Percentiles rank a stretch among this genome's conserved stretches.
phyloP scores from a whole-genome alignment of 2,797 vertebrate genomes.

The Helicolenus hilgendorfi region DNA sequence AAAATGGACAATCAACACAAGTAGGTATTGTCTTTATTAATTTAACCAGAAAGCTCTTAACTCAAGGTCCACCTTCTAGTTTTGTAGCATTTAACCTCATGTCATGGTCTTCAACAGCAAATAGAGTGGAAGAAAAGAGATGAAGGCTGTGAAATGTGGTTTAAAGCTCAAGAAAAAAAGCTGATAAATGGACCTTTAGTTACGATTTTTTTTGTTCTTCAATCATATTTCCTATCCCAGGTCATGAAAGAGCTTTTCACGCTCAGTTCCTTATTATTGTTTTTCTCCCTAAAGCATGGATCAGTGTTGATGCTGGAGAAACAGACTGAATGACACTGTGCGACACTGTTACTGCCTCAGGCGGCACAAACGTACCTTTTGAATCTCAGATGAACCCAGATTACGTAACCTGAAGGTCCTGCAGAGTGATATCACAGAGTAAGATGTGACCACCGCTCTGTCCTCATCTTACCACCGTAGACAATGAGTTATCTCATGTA shows the following conservation, averaged over 20 bases:
- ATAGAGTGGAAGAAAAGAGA: neutral
- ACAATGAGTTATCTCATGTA: constrained; percentile 37
- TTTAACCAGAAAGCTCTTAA: neutral
- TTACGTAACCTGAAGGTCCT: constrained; percentile 37
- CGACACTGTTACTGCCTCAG: neutral
- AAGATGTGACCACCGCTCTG: constrained; percentile 17
- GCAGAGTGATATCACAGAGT: constrained; percentile 13
- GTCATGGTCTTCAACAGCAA: neutral
- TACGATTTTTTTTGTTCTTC: neutral
- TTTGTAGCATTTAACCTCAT: neutral
- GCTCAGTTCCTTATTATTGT: neutral
- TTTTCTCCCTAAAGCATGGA: neutral
- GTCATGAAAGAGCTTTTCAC: neutral
- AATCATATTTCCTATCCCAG: neutral
- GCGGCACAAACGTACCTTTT: constrained; percentile 18
- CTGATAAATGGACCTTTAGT: no score
- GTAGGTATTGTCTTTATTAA: neutral
- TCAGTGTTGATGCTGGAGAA: constrained; percentile 1
- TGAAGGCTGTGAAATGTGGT: neutral
- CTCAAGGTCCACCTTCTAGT: neutral
- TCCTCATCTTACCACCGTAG: constrained; percentile 46
- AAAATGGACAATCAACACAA: neutral
- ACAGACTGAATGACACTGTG: neutral
- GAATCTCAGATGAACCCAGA: constrained; percentile 40
- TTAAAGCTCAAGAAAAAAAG: neutral